Conservation (phyloP, 2,113 vertebrate genomes). For the Atractosteus spatula region DNA sequence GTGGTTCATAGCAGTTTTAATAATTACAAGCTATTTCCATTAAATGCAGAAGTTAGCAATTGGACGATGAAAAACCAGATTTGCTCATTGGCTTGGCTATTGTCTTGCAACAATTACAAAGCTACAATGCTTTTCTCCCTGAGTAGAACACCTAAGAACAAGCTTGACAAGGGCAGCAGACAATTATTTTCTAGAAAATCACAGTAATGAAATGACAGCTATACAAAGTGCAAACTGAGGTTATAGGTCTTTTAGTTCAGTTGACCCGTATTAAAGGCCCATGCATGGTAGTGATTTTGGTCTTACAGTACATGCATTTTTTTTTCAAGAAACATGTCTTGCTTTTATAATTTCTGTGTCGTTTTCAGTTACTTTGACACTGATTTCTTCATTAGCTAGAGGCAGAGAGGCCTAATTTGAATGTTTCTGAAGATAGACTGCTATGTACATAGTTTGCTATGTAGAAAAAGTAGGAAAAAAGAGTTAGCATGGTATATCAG, state of each 20-base stretch:
- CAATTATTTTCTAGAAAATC: too few species aligned
- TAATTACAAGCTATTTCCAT: not conserved
- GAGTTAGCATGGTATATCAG: not conserved
- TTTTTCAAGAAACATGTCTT: not conserved
- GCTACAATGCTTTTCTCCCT: not conserved
- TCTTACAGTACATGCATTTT: too few species aligned
- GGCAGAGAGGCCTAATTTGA: constrained; percentile 44
- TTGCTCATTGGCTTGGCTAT: not conserved
- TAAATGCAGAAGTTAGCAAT: not conserved
- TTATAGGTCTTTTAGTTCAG: too few species aligned
- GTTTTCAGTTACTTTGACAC: constrained; percentile 55
- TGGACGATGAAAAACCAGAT: not conserved
- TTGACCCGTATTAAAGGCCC: too few species aligned
- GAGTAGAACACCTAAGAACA: not conserved
- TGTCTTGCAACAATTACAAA: not conserved
- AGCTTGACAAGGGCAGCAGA: too few species aligned
- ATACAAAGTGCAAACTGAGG: too few species aligned
- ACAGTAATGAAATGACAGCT: too few species aligned
- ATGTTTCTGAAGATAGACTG: constrained; percentile 33
- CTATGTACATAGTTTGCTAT: not conserved
- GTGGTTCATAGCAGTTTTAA: too few species aligned
- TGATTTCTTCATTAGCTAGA: constrained; percentile 59
- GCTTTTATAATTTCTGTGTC: constrained; percentile 32
- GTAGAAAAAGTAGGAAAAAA: not conserved
- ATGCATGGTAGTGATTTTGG: too few species aligned